Conservation (phyloP, 2,113 vertebrate species). For the Hemichromis elongatus region DNA sequence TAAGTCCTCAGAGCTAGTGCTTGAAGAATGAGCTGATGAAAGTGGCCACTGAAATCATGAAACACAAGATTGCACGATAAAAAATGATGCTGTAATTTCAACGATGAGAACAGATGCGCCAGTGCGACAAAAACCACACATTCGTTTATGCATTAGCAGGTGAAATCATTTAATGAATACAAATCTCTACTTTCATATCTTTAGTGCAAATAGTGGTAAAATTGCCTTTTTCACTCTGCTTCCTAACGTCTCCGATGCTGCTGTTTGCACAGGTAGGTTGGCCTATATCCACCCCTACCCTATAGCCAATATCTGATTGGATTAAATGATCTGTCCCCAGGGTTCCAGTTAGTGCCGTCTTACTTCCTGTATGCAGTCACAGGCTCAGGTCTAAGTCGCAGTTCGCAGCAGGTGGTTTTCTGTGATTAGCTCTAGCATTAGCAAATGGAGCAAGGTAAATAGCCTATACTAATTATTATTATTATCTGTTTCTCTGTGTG, state of each 20-base stretch:
- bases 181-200: neutral
- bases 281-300: neutral
- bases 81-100: neutral
- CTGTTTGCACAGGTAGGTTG: neutral
- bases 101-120: neutral
- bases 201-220: neutral
- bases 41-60: neutral
- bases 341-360: neutral
- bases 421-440: neutral
- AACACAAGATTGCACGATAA: neutral
- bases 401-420: neutral
- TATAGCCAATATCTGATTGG: slow-evolving; percentile 6
- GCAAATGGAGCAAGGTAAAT: neutral
- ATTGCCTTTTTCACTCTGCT: neutral
- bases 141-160: neutral
- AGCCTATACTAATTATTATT: neutral
- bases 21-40: neutral
- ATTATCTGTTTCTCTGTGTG: neutral
- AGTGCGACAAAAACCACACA: neutral
- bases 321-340: slow-evolving; percentile 17
- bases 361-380: neutral
- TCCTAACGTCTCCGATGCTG: neutral
- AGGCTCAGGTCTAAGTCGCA: neutral
- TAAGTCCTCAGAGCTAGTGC: neutral
- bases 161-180: neutral